A percentile compares a stretch with the other conserved stretches of the same genome.
Evolutionary conservation across 2,113 vertebrate species (phyloP).

Genomic region (Gorsachius goisagi): DNA sequence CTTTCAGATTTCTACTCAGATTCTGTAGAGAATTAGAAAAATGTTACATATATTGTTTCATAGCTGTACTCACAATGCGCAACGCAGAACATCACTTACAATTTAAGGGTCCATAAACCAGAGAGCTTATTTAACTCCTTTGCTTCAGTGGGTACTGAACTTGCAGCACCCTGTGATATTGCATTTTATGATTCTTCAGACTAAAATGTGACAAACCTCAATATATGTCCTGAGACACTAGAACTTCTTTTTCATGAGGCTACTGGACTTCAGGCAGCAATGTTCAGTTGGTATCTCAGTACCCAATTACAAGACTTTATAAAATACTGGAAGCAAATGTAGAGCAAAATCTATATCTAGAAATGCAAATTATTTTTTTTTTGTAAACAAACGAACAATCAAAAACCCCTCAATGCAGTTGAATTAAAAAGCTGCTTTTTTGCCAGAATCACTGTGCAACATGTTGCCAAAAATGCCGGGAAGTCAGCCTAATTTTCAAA

Average conservation of each 20-base stretch:
- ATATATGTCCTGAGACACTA: neutral
- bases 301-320: neutral
- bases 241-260: neutral
- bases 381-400: neutral
- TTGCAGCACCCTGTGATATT: neutral
- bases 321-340: neutral
- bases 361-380: neutral
- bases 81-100: conserved; percentile 54
- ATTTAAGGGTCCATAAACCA: conserved; percentile 67
- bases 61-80: conserved; percentile 2
- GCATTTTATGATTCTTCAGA: conserved; percentile 17
- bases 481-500: conserved; percentile 53
- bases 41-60: conserved; percentile 52
- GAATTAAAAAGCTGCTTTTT: neutral
- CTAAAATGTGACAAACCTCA: neutral
- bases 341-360: neutral
- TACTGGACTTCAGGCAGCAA: neutral
- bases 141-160: neutral
- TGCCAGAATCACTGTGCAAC: neutral
- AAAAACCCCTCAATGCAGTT: neutral
- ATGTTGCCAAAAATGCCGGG: neutral
- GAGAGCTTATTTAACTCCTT: conserved; percentile 65
- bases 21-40: conserved; percentile 43
- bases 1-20: conserved; percentile 56
- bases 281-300: neutral